Percentiles rank a stretch among this genome's conserved stretches.
phyloP scores from a whole-genome alignment of 2,113 vertebrate species.

The Monarcha castaneiventris region DNA sequence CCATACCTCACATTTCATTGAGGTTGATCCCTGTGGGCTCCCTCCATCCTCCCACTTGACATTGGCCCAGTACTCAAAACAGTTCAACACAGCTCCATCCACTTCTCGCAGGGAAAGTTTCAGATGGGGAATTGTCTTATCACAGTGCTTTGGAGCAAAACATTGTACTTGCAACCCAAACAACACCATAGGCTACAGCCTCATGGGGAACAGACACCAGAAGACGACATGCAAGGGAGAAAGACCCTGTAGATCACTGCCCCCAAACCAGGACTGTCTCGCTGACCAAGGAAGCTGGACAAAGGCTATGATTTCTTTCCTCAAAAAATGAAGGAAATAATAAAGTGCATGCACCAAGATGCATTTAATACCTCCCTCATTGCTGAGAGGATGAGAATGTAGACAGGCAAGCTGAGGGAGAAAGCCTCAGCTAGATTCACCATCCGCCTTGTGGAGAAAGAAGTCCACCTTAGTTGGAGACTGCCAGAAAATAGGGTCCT shows the following conservation, averaged over 20 bases:
- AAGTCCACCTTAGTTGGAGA: neutral
- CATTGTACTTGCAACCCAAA: neutral
- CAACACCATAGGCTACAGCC: accelerated
- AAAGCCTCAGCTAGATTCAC: neutral
- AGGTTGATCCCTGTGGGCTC: neutral
- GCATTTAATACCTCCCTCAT: neutral
- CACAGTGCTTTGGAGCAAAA: neutral
- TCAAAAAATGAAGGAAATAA: neutral
- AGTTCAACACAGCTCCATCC: neutral
- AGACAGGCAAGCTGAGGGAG: neutral
- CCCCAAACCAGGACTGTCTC: neutral
- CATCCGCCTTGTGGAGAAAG: neutral
- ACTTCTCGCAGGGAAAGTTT: neutral
- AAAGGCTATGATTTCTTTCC: neutral
- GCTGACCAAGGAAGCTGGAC: neutral
- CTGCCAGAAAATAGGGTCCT: neutral
- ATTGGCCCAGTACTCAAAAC: neutral
- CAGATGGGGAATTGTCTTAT: neutral
- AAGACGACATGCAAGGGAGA: neutral
- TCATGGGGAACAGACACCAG: accelerated
- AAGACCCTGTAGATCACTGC: neutral
- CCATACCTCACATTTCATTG: neutral
- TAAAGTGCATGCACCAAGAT: neutral
- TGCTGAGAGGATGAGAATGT: neutral
- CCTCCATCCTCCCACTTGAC: neutral